phyloP scores from a whole-genome alignment of 1,140 invertebrate species.

The Leptoteleia sp. region DNA sequence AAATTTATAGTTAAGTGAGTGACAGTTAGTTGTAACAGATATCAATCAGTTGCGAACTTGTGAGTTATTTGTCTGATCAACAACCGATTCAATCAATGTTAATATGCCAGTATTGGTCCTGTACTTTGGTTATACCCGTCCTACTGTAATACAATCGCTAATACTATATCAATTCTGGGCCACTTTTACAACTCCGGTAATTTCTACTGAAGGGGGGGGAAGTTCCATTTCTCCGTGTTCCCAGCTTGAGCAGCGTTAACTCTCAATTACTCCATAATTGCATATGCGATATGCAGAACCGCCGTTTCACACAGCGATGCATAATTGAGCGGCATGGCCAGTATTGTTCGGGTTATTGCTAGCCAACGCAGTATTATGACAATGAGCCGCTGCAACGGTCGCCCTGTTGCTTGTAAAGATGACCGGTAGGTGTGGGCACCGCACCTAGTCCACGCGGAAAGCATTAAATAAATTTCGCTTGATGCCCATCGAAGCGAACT shows the following conservation, averaged over 20 bases:
- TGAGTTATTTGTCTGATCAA: no score
- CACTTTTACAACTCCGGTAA: no score
- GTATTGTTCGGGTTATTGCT: conserved; percentile 62
- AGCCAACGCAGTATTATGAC: conserved; percentile 59
- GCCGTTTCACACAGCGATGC: conserved; percentile 59
- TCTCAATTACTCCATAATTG: conserved; percentile 63
- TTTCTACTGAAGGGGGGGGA: no score
- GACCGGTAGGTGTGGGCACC: conserved; percentile 37
- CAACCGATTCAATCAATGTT: no score
- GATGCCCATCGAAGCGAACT: no score
- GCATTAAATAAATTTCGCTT: conserved; percentile 35
- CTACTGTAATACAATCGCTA: no score
- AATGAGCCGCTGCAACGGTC: conserved; percentile 52
- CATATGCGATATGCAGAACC: conserved; percentile 54
- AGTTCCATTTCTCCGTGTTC: conserved; percentile 22
- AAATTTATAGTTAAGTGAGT: conserved; percentile 40
- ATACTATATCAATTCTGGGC: no score
- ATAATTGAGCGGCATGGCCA: conserved; percentile 58
- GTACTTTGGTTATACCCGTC: no score
- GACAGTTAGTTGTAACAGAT: no score
- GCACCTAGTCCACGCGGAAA: conserved; percentile 20
- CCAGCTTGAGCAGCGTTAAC: conserved; percentile 29
- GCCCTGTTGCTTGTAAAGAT: conserved; percentile 62
- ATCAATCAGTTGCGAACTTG: no score
- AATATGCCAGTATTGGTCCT: no score